Evolutionary conservation across 2,888 invertebrate genomes (phyloP), one percentile per base, ranked within the genome.

Genomic region (Papilio protenor): DNA sequence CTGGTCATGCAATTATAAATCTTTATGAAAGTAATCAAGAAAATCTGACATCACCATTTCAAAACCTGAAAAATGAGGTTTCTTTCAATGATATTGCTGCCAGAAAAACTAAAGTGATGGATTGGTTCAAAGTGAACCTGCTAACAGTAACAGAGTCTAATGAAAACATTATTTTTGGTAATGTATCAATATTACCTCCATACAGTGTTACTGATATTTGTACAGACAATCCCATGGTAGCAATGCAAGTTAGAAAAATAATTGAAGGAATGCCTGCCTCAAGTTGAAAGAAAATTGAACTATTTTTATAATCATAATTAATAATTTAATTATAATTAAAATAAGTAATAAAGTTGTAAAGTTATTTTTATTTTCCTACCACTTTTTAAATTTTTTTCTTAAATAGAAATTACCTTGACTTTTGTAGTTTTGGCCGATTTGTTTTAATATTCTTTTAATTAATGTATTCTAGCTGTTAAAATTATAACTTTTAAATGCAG

Each of bases 51-150:
- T 86, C 84, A 45, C 89, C 88, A 4, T 74, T 76, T 8, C 84
- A 82, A 49, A 88, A 84, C 82, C 21, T 73, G 73, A 71, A 72
- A 2, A 45, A 61, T 33, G 55, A 59, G n/a, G 69, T 82, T 14
- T 70, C 83, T 71, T 74, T 79, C 21, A 82, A 85, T 76, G 86
- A 88, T 47, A 82, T 86, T 47, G 57, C 80, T 57, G 79, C 79
- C 40, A 88, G 85, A 76, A 93, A 91, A 84, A 80, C 45, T 0
- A 89, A 86, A 83, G 69, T 93, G 12, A 83, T 91, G 55, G 84
- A 86, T 27, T 94, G 94, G 94, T 86, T 94, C 2, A 88, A 89
- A 83, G 84, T 82, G 47, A 93, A 94, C 81, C 82, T 91, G 71
- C 79, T 94, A 69, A 88, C 91, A 57, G 90, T 90, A 0, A 82